These are phyloP conservation scores for Oxyruncus cristatus DNA, from an alignment of 2,113 vertebrate genomes.

Conservation along the genomic window DNA sequence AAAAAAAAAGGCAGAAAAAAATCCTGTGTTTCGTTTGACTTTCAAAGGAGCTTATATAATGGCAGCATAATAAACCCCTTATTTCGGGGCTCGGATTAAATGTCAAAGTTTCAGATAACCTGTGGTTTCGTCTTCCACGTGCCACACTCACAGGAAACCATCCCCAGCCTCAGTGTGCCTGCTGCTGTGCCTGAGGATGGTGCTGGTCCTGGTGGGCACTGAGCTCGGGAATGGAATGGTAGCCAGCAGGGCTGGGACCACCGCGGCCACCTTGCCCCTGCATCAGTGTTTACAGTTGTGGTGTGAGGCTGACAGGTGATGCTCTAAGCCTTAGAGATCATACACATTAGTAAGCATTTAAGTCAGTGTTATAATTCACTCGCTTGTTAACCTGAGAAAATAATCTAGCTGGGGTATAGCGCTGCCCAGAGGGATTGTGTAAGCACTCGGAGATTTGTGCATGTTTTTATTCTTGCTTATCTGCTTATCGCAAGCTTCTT, in stretches of 20 bases:
- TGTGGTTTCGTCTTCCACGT: neutral
- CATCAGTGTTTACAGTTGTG: neutral
- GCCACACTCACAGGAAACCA: neutral
- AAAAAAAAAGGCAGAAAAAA: neutral
- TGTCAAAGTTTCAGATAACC: neutral
- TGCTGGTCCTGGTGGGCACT: neutral
- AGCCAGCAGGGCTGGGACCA: neutral
- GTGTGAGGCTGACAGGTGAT: neutral
- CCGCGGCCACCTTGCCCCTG: neutral
- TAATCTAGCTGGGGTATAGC: neutral
- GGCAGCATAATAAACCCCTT: neutral
- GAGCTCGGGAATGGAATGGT: neutral
- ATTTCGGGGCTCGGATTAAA: neutral
- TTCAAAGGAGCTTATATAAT: slow-evolving; percentile 29
- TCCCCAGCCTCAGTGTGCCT: neutral
- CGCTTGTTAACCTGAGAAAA: slow-evolving; percentile 39
- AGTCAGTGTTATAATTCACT: slow-evolving; percentile 32
- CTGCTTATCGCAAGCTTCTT: slow-evolving; percentile 67
- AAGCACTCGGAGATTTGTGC: neutral
- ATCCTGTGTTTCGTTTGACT: neutral
- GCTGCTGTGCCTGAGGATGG: neutral
- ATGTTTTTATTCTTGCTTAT: slow-evolving; percentile 51
- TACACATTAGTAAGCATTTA: neutral
- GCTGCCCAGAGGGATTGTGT: neutral
- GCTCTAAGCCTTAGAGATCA: slow-evolving; percentile 1